A percentile compares a stretch with the other conserved stretches of the same genome.
Evolutionary conservation across 2,797 vertebrate species (phyloP).

Genomic region (Ctenopoma kingsleyae): DNA sequence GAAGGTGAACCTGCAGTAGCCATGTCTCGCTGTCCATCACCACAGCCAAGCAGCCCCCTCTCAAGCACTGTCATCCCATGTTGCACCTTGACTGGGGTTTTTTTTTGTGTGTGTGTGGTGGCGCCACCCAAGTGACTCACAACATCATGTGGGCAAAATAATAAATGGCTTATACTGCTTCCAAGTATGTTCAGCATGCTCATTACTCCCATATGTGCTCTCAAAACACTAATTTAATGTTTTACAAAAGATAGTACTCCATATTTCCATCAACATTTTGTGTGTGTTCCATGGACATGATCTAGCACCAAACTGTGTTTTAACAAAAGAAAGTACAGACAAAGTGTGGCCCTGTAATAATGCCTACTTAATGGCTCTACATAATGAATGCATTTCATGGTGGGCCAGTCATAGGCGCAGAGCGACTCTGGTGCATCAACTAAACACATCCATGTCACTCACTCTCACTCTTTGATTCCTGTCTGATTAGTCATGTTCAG

Average conservation of each 20-base stretch:
- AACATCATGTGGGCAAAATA: conserved; percentile 74
- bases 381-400: conserved; percentile 42
- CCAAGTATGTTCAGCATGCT: conserved; percentile 65
- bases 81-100: conserved; percentile 56
- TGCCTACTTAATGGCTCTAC: conserved; percentile 34
- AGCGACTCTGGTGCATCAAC: conserved; percentile 33
- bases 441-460: conserved; percentile 34
- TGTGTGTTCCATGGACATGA: conserved; percentile 36
- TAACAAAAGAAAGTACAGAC: conserved; percentile 19
- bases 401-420: conserved; percentile 21
- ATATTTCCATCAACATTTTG: conserved; percentile 56
- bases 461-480: conserved; percentile 57
- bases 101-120: conserved; percentile 44
- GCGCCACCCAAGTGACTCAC: conserved; percentile 78
- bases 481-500: conserved; percentile 68
- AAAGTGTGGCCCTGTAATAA: conserved; percentile 21
- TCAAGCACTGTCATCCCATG: conserved; percentile 45
- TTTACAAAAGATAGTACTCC: conserved; percentile 56
- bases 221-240: conserved; percentile 78
- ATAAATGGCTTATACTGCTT: conserved; percentile 72
- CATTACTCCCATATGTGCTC: conserved; percentile 77
- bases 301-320: conserved; percentile 2
- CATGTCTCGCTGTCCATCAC: conserved; percentile 72
- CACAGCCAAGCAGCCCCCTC: conserved; percentile 38
- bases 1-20: conserved; percentile 78